Base-by-base conservation (phyloP, 2,113 vertebrate species). In the Paradisaea rubra region DNA sequence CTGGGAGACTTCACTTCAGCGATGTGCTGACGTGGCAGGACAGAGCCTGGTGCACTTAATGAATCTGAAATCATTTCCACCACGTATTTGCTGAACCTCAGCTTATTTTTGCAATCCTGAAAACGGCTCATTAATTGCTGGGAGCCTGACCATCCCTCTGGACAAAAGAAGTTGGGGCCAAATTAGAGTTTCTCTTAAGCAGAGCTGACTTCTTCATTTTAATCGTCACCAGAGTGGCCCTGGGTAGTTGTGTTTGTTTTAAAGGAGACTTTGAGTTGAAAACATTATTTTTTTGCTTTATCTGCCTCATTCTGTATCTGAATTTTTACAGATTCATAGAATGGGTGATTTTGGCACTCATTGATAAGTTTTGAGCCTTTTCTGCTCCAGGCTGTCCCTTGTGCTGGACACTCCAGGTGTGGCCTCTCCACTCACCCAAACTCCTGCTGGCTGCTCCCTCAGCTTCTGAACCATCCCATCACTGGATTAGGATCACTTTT, bases 11-110 rank as follows among this genome's bases (percentile, higher is more conserved):
- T 23, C 25, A 4, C 56, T 63, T 6, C 17, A n/a, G 66, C 17
- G 8, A 88, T 33, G 31, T 94, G 94, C 95, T 94, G 94, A 61
- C 49, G 12, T 39, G 50, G 89, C 95, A 89, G 28, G 86, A 64
- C 56, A 5, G 9, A 91, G 44, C 89, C 69, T 8, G 3, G 39
- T 56, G 52, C n/a, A 16, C 73, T 69, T 89, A 87, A 94, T 94
- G 73, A 95, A 45, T 94, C 81, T 72, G 10, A 87, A 91, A 53
- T 65, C 25, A 50, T 89, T 91, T 25, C 86, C 78, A 61, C 3
- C 1, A 39, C 61, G 7, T 3, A 49, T 85, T 90, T 94, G 81
- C 81, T 94, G 89, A 97, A 57, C 6, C 53, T 86, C 89, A 92
- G 78, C 87, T 89, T 35, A 6, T 93, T 97, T 92, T 13, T 87